phyloP scores from a whole-genome alignment of 2,797 vertebrate species.

The Sphenopsis melanotis region DNA sequence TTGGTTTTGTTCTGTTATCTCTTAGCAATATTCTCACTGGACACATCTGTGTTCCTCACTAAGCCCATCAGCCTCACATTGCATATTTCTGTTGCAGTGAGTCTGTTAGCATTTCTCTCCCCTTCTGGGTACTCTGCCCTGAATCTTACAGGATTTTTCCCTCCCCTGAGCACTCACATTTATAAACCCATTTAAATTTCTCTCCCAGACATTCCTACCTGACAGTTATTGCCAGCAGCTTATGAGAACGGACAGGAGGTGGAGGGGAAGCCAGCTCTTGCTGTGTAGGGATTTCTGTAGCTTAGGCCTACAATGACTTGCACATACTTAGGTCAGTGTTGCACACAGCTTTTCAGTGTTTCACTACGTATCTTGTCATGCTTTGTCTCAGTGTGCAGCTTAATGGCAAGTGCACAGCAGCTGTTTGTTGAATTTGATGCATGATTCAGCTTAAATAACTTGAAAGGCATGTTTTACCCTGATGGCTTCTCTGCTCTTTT shows the following conservation, averaged over 20 bases:
- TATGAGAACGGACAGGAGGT: not conserved
- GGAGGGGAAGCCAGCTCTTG: not conserved
- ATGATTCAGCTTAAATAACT: not conserved
- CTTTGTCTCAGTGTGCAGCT: not conserved
- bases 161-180: not conserved
- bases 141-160: not conserved
- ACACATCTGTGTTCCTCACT: not conserved
- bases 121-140: not conserved
- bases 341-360: not conserved
- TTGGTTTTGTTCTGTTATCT: not conserved
- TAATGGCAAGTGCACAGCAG: not conserved
- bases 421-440: not conserved
- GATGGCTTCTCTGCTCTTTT: not conserved
- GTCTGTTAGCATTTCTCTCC: not conserved
- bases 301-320: not conserved
- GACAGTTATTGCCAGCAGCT: not conserved
- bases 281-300: not conserved
- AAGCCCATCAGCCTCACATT: not conserved
- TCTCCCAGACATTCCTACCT: not conserved
- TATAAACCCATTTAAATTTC: not conserved
- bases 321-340: not conserved
- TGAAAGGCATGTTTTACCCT: not conserved
- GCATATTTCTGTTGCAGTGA: not conserved
- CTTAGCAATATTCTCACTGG: not conserved
- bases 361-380: not conserved